Base-by-base conservation (phyloP, 2,888 invertebrate genomes). In the Tachystola acroxantha region DNA sequence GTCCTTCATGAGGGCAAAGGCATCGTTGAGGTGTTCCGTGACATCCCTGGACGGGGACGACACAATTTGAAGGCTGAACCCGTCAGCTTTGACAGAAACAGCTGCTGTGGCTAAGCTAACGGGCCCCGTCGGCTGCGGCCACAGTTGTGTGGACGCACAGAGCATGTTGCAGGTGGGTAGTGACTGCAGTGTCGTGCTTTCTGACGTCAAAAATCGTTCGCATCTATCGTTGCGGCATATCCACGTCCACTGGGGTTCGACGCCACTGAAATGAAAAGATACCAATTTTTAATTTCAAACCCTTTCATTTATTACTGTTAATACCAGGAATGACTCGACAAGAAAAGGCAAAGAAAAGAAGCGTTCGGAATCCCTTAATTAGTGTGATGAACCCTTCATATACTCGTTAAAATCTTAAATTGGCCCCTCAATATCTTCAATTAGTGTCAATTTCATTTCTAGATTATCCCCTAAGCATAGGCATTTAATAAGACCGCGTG, bases 51-150 rank as follows among this genome's bases (percentile, higher is more conserved):
- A 81, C 2, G 88, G 87, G 5, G 73, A 62, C 1, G 75, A 49
- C 2, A 61, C 36, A 4, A 87, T 66, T 42, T 88, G 75, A 32
- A 90, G 74, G 9, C 76, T 68, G 41, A 92, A 72, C 33, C 84
- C 82, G 39, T 88, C 75, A 10, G 89, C 76, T 36, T 85, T 76
- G 46, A 92, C 90, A 14, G 89, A 88, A 11, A 91, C 82, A 13
- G 91, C 91, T 36, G 89, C 89, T 10, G 89, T 89, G 46, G 92
- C 92, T 13, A 94, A 86, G 45, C 89, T 86, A 19, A 92, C 89
- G 39, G 90, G 90, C 0, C 92, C 92, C 1, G 93, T 94, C 34
- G 95, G 94, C 69, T 91, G 91, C 16, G 95, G 95, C 95, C 94
- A 95, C 14, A 94, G 88, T 51, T 93, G 91, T 16, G 89, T 88